phyloP scores from a whole-genome alignment of 2,888 invertebrate genomes.

The Thelaira solivaga region DNA sequence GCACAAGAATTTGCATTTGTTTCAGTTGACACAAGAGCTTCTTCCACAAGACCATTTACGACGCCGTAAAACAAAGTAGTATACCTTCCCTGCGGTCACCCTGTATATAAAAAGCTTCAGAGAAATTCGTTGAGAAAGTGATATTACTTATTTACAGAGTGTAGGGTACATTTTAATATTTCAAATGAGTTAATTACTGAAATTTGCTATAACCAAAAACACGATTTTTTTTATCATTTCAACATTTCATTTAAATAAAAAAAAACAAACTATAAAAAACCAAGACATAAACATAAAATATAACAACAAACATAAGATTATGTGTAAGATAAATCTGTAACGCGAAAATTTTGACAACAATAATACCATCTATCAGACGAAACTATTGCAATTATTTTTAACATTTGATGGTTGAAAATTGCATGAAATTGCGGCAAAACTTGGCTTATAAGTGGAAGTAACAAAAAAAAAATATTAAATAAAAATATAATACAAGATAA shows the following conservation, averaged over 20 bases:
- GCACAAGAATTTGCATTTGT: no score
- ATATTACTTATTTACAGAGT: no score
- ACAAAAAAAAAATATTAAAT: background rate
- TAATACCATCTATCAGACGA: conserved; percentile 68
- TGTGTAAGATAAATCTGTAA: conserved; percentile 54
- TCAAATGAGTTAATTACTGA: conserved; percentile 10
- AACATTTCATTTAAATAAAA: no score
- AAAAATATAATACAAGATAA: conserved; percentile 23
- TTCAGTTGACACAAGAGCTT: no score
- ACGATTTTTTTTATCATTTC: background rate
- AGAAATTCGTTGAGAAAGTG: no score
- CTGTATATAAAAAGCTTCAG: no score
- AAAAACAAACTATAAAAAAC: background rate
- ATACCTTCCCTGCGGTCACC: no score
- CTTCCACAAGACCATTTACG: no score
- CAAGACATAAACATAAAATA: background rate
- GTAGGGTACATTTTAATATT: background rate
- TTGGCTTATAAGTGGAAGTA: conserved; percentile 16
- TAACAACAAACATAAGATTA: conserved; percentile 21
- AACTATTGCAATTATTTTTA: conserved; percentile 60
- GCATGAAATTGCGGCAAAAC: conserved; percentile 53
- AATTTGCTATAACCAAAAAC: conserved; percentile 1
- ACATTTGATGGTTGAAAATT: conserved; percentile 57
- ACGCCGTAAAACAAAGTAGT: no score
- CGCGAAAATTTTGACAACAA: conserved; percentile 51